phyloP scores from a whole-genome alignment of 2,888 invertebrate genomes.

The Drosophila antonietae region DNA sequence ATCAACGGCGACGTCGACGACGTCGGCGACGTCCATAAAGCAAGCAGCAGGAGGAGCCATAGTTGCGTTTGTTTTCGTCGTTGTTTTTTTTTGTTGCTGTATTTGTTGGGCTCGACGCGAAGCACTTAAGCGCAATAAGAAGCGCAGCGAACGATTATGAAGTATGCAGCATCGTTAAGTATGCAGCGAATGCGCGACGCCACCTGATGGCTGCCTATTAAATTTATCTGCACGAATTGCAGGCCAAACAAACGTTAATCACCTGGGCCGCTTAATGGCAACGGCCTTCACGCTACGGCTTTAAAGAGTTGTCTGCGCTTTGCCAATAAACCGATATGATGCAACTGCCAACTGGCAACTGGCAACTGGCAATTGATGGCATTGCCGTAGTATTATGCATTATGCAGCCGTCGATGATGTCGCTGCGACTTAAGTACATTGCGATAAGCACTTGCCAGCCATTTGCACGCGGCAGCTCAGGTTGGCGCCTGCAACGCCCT shows the following conservation, averaged over 20 bases:
- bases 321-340: slow-evolving; percentile 17
- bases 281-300: neutral
- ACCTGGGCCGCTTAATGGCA: slow-evolving; percentile 30
- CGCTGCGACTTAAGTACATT: slow-evolving; percentile 41
- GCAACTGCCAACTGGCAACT: slow-evolving; percentile 31
- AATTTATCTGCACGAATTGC: slow-evolving; percentile 73
- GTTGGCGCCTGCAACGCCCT: slow-evolving; percentile 14
- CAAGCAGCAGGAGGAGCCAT: slow-evolving; percentile 65
- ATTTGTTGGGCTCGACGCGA: slow-evolving; percentile 26
- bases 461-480: slow-evolving; percentile 33
- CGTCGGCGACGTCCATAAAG: slow-evolving; percentile 63
- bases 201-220: slow-evolving; percentile 68
- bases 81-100: slow-evolving; percentile 19
- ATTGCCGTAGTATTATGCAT: slow-evolving; percentile 30
- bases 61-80: slow-evolving; percentile 11
- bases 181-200: slow-evolving; percentile 45
- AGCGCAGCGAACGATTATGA: slow-evolving; percentile 63
- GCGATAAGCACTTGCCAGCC: slow-evolving; percentile 68
- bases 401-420: slow-evolving; percentile 22
- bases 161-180: slow-evolving; percentile 62
- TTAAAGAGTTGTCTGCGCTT: slow-evolving; percentile 1
- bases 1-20: slow-evolving; percentile 65
- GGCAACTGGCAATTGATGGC: slow-evolving; percentile 51
- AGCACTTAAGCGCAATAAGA: slow-evolving; percentile 68
- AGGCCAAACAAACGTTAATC: slow-evolving; percentile 58